A percentile compares a stretch with the other conserved stretches of the same genome.
Evolutionary conservation across 92 coral and sea anemone species (phyloP).

Genomic region (Paramuricea clavata): DNA sequence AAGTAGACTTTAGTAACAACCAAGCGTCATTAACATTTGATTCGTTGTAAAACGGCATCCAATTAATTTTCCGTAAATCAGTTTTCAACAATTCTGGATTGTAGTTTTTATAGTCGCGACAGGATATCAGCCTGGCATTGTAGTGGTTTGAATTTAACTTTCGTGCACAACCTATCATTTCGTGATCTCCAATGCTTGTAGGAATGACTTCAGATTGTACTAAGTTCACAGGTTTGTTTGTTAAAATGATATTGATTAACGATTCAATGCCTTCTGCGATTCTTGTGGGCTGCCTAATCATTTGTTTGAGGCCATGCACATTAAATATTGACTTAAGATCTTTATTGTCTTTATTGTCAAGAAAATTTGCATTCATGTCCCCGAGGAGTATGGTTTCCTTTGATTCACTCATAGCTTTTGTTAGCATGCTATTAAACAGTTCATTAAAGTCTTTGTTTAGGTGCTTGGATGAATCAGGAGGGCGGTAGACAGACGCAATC

Average conservation of each 20-base stretch:
- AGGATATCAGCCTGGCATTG: slow-evolving; percentile 4
- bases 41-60: slow-evolving; percentile 24
- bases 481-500: slow-evolving; percentile 36
- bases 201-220: slow-evolving; percentile 30
- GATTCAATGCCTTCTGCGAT: slow-evolving; percentile 10
- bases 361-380: slow-evolving; percentile 52
- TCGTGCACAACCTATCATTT: slow-evolving; percentile 17
- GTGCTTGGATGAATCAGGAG: slow-evolving; percentile 22
- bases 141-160: slow-evolving; percentile 5
- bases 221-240: slow-evolving; percentile 32
- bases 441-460: slow-evolving; percentile 29
- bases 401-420: slow-evolving; percentile 14
- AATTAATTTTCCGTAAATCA: not conserved
- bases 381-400: slow-evolving; percentile 34
- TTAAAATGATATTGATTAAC: slow-evolving; percentile 31
- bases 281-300: slow-evolving; percentile 31
- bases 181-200: slow-evolving; percentile 37
- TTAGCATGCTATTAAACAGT: slow-evolving; percentile 11
- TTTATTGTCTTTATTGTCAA: slow-evolving; percentile 13
- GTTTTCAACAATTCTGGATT: slow-evolving; percentile 9
- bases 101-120: slow-evolving; percentile 28
- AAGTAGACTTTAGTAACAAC: not conserved
- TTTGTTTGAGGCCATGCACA: slow-evolving; percentile 28
- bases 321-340: slow-evolving; percentile 34
- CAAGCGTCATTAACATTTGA: slow-evolving; percentile 34